Conservation (phyloP, 2,113 vertebrate genomes). For the Aptenodytes patagonicus region DNA sequence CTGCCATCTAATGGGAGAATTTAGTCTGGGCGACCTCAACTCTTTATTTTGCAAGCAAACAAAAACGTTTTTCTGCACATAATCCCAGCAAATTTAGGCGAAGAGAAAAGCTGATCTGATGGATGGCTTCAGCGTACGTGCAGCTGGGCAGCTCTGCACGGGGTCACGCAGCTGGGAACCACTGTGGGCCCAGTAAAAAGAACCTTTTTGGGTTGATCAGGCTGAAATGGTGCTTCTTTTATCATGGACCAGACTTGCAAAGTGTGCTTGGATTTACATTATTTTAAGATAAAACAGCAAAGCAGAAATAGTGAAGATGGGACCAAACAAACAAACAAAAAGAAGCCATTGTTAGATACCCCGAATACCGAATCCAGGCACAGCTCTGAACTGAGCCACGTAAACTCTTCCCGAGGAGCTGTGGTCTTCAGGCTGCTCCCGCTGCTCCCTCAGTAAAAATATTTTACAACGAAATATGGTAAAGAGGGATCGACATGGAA, state of each 20-base stretch:
- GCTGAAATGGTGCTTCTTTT: not conserved
- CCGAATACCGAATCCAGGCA: not conserved
- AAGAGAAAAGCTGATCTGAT: not conserved
- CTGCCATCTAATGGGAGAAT: constrained; percentile 63
- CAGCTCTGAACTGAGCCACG: not conserved
- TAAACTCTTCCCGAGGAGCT: not conserved
- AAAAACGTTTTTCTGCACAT: not conserved
- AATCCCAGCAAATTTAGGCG: not conserved
- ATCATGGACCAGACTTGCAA: not conserved
- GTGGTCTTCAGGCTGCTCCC: not conserved
- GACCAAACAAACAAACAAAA: not conserved
- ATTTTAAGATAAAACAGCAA: not conserved
- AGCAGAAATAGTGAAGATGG: not conserved
- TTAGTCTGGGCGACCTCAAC: not conserved
- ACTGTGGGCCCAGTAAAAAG: not conserved
- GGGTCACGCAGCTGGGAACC: not conserved
- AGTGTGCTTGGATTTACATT: not conserved
- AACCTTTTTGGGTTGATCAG: not conserved
- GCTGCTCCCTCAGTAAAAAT: not conserved
- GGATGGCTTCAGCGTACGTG: not conserved
- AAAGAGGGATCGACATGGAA: not conserved
- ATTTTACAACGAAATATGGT: not conserved
- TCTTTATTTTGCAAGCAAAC: not conserved
- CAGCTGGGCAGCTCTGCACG: not conserved
- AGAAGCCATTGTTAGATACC: not conserved